phyloP scores from a whole-genome alignment of 2,888 invertebrate genomes.

The Melinopterus prodromus region DNA sequence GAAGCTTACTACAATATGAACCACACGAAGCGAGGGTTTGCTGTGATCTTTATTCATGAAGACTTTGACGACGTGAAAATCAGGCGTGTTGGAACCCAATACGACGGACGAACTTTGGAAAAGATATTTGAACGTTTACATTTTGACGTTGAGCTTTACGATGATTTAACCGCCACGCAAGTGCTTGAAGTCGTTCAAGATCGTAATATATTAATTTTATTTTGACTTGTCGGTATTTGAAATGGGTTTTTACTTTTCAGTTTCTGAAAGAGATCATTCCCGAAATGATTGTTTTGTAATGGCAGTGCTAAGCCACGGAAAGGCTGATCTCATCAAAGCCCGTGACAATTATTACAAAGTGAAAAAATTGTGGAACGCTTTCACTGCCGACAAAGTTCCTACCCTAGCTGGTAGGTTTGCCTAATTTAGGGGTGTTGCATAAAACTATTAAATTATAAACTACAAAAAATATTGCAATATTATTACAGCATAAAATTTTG shows the following conservation, averaged over 20 bases:
- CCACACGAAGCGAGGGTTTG: constrained; percentile 81
- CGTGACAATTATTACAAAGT: constrained; percentile 86
- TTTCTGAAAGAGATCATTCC: constrained; percentile 78
- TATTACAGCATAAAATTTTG: constrained; percentile 42
- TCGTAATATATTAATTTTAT: constrained; percentile 62
- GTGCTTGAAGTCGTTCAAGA: constrained; percentile 68
- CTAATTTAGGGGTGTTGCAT: constrained; percentile 14
- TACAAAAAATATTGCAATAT: too few species aligned
- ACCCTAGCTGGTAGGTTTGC: constrained; percentile 85
- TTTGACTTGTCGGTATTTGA: constrained; percentile 35
- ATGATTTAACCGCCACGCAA: constrained; percentile 75
- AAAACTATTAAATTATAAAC: too few species aligned
- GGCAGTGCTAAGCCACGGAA: constrained; percentile 90
- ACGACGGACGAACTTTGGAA: constrained; percentile 80
- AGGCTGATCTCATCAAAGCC: constrained; percentile 86
- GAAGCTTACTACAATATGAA: constrained; percentile 87
- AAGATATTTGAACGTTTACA: constrained; percentile 71
- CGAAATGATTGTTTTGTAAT: constrained; percentile 85
- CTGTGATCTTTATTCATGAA: constrained; percentile 92
- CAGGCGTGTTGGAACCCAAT: constrained; percentile 82
- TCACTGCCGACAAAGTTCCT: constrained; percentile 84
- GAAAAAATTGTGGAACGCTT: constrained; percentile 79
- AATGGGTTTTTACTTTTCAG: constrained; percentile 56
- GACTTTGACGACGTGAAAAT: constrained; percentile 75
- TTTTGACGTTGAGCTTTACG: constrained; percentile 75